Evolutionary conservation across 1,140 invertebrate species (phyloP).

Genomic region (Wiebesia pumilae): DNA sequence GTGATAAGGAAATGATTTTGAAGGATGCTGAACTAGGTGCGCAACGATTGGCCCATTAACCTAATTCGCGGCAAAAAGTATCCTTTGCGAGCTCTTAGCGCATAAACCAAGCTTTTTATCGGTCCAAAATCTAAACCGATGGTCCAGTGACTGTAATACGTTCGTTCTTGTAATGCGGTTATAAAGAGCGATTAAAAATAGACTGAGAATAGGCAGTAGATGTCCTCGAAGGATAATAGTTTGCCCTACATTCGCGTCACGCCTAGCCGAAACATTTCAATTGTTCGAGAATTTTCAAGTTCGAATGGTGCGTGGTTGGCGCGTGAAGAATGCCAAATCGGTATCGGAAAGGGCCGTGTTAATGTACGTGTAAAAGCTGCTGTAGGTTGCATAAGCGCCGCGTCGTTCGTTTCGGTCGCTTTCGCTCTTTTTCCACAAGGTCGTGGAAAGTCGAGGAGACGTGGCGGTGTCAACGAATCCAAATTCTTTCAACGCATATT

Average conservation of each 20-base stretch:
- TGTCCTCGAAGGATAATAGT: slow-evolving; percentile 28
- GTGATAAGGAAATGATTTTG: neutral
- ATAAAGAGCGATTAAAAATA: neutral
- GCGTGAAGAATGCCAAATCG: neutral
- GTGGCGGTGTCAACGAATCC: too few relatives aligned
- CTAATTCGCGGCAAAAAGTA: neutral
- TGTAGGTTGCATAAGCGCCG: neutral
- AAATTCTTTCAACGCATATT: too few relatives aligned
- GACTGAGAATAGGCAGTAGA: neutral
- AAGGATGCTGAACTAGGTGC: neutral
- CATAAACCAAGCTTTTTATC: neutral
- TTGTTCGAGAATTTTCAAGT: slow-evolving; percentile 15
- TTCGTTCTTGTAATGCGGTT: neutral
- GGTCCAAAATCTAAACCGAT: neutral
- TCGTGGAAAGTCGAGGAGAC: neutral
- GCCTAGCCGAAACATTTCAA: neutral
- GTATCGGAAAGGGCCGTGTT: neutral
- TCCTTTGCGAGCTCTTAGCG: neutral
- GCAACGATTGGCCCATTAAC: slow-evolving; percentile 15
- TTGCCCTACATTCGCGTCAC: slow-evolving; percentile 20
- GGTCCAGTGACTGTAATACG: too few relatives aligned
- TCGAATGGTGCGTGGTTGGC: neutral
- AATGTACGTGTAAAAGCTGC: too few relatives aligned
- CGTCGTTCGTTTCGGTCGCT: neutral
- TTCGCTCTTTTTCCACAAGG: slow-evolving; percentile 4